Evolutionary conservation across 2,797 vertebrate genomes (phyloP), one percentile per base, ranked within the genome.

Genomic region (Neosilurus hyrtlii): DNA sequence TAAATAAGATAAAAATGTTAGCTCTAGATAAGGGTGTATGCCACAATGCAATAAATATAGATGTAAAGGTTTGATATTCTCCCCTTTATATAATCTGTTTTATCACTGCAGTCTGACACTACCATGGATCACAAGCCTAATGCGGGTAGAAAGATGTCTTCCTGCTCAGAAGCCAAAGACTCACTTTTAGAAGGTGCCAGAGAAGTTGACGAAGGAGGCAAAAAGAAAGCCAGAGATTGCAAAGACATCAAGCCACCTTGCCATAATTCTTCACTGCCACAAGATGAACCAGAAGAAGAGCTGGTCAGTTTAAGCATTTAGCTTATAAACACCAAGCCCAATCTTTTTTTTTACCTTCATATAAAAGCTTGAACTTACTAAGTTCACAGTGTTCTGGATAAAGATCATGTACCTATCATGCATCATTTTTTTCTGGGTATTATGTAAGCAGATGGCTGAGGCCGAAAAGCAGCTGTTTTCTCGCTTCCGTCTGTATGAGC

Each of bases 401-500:
- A 49, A 30, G n/a, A 9, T 51, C 7, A 43, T 16, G 49, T 22
- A 73, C 12, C 61, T 30, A 30, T 14, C 22, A 72, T 35, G 37
- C 3, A 11, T 65, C 51, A 78, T 78, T 78, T 7, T 10, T 51
- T 4, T 63, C 11, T 37, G 11, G 10, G 30, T 59, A 18, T 67
- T 24, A 76, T 37, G 1, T 43, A 24, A 76, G 8, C 62, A 91
- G 82, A 14, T 54, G 1, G 85, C n/a, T 3, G 91, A 95, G 3
- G 76, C 74, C 0, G 91, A 95, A 16, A 92, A 80, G 62, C 84
- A 37, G 35, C 85, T 97, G 80, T 88, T 90, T 18, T 84, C 87
- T 84, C 93, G 86, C 79, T 97, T 97, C 86, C 87, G 80, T 74
- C 78, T 62, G 14, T 98, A 96, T 0, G 94, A 97, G 79, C 81